Evolutionary conservation across 2,888 invertebrate genomes (phyloP), one percentile per base, ranked within the genome.

Genomic region (Molanna angustata): DNA sequence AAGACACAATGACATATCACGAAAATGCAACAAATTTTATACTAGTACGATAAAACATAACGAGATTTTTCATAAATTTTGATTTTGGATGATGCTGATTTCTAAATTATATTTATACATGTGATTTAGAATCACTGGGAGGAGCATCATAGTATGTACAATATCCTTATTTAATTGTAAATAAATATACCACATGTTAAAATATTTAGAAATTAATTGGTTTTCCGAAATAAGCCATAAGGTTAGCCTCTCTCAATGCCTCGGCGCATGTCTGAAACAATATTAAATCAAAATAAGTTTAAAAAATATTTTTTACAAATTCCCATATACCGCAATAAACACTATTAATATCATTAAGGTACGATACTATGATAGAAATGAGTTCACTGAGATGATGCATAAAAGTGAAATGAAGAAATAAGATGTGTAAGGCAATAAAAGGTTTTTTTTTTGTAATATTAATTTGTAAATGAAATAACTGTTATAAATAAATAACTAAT

Each of bases 171-270:
- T 21, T 13, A 19, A 41, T 43, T 47, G 41, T 49, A 49, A 43
- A 50, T 50, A 44, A 17, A 47, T 27, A 50, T 35, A 16, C 6
- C 14, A 11, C 18, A 31, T 27, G 17, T 39, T 50, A 22, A 31
- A 50, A 4, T 44, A 33, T 39, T 40, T 87, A 90, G 72, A 95
- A 98, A 79, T 99, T 99, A 73, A 99, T 97, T 27, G 99, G 85
- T 78, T 98, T 98, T 65, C 99, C 99, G 69, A 82, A 88, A 71
- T 92, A 95, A 19, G 99, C 97, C 11, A 94, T 89, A 61, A 98
- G 69, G 69, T 96, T 94, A 22, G 99, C 99, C 79, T 99, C 99
- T 69, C 97, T 84, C 52, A 99, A 80, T 1, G 99, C 99, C 76
- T 99, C 99, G 3, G 98, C 80, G 64, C 96, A 95, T 42, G 99